Evolutionary conservation across 2,888 invertebrate genomes (phyloP).

Genomic region (Xestia ashworthii): DNA sequence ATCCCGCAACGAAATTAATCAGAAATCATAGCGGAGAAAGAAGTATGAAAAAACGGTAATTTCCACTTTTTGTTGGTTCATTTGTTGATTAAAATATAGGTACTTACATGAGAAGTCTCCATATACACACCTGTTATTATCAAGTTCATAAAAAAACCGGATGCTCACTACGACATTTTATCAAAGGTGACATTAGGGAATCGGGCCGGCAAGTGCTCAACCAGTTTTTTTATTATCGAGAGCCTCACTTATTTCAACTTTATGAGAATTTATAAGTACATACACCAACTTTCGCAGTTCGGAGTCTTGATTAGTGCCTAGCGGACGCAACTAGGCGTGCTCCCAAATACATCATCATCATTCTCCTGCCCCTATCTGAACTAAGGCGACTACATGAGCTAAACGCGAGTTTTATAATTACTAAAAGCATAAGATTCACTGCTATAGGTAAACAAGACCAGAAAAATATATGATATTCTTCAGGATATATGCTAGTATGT

Average conservation of each 20-base stretch:
- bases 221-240: background rate
- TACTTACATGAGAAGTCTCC: background rate
- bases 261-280: background rate
- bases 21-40: too few species aligned
- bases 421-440: too few species aligned
- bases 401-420: too few species aligned
- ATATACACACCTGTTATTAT: background rate
- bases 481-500: too few species aligned
- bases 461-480: too few species aligned
- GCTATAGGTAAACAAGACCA: too few species aligned
- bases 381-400: too few species aligned
- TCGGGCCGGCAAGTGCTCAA: background rate
- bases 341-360: background rate
- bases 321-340: background rate
- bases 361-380: background rate
- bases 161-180: slow-evolving; percentile 8
- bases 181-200: slow-evolving; percentile 6
- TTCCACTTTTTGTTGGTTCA: background rate
- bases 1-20: too few species aligned
- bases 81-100: background rate
- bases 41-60: too few species aligned
- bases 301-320: background rate
- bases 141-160: slow-evolving; percentile 5
- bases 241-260: background rate
- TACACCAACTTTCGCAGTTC: background rate